Evolutionary conservation across 2,113 vertebrate species (phyloP).

Genomic region (Onychostruthus taczanowskii): DNA sequence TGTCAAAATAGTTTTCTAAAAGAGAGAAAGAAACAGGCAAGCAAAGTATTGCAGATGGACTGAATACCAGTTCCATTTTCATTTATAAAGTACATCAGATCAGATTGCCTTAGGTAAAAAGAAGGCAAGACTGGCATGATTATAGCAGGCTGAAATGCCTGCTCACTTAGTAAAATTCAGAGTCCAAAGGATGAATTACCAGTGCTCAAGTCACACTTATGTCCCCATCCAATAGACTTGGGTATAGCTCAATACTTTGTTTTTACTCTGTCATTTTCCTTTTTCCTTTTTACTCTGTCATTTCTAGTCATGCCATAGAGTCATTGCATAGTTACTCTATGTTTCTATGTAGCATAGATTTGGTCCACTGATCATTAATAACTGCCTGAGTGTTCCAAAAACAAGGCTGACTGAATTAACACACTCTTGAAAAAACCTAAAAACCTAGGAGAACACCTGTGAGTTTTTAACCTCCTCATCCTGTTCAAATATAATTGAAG

Average conservation of each 20-base stretch:
- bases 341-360: neutral
- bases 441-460: neutral
- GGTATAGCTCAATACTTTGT: neutral
- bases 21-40: neutral
- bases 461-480: neutral
- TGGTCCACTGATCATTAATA: neutral
- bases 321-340: neutral
- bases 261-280: neutral
- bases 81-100: neutral
- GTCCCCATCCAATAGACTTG: neutral
- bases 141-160: neutral
- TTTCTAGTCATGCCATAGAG: neutral
- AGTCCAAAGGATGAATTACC: neutral
- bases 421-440: fast-evolving
- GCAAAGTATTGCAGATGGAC: neutral
- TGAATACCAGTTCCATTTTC: neutral
- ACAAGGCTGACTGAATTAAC: neutral
- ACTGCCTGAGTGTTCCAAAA: neutral
- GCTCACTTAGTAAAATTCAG: neutral
- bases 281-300: neutral
- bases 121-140: neutral
- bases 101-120: neutral
- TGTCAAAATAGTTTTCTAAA: neutral
- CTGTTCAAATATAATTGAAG: neutral
- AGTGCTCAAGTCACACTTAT: neutral